phyloP scores from a whole-genome alignment of 2,888 invertebrate genomes.

The Pristionchus japonicus region DNA sequence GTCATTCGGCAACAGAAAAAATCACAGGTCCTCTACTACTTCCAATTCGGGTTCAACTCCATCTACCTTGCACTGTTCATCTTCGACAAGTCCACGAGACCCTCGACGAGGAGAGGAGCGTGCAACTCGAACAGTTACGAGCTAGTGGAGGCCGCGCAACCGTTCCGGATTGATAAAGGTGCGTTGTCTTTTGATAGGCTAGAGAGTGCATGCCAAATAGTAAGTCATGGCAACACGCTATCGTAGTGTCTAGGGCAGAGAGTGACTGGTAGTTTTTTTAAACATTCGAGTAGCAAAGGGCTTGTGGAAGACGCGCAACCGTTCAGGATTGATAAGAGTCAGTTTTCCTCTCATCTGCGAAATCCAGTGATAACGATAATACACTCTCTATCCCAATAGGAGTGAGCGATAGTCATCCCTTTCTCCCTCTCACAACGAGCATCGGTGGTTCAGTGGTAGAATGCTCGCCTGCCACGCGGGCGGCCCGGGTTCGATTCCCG shows the following conservation, averaged over 20 bases:
- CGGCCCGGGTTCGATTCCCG: slow-evolving; percentile 73
- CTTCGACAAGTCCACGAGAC: slow-evolving; percentile 61
- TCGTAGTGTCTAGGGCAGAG: neutral
- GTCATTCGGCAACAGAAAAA: too few relatives aligned
- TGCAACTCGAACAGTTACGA: slow-evolving; percentile 37
- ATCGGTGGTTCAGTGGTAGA: slow-evolving; percentile 73
- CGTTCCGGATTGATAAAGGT: slow-evolving; percentile 14
- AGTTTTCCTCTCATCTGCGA: too few relatives aligned
- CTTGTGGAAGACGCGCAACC: too few relatives aligned
- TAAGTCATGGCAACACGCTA: neutral
- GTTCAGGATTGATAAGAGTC: too few relatives aligned
- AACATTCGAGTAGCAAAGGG: too few relatives aligned
- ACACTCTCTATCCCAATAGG: too few relatives aligned
- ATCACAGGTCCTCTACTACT: slow-evolving; percentile 63
- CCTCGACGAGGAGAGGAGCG: slow-evolving; percentile 41
- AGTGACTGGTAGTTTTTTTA: too few relatives aligned
- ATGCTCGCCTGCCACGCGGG: slow-evolving; percentile 74
- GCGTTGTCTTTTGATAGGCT: neutral
- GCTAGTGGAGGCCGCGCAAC: slow-evolving; percentile 11
- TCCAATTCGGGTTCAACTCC: slow-evolving; percentile 63
- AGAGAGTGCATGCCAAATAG: neutral
- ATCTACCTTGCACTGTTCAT: slow-evolving; percentile 64
- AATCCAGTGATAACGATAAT: too few relatives aligned
- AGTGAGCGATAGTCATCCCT: neutral
- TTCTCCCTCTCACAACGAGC: slow-evolving; percentile 33